phyloP scores from a whole-genome alignment of 2,888 invertebrate genomes.

The Cyclophora albipunctata region DNA sequence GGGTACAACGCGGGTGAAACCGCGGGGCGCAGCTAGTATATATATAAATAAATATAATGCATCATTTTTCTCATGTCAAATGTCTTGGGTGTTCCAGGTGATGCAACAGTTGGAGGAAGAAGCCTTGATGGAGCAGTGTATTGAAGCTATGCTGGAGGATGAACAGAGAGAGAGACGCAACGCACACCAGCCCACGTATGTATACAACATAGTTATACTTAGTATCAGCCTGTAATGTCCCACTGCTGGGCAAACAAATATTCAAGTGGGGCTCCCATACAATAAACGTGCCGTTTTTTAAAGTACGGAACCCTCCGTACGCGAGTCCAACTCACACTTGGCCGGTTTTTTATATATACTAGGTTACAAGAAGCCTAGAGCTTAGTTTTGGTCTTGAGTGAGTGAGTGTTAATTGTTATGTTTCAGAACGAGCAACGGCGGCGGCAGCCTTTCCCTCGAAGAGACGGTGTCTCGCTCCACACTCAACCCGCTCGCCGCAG shows the following conservation, averaged over 20 bases:
- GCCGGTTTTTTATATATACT: no score
- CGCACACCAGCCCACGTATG: slow-evolving; percentile 44
- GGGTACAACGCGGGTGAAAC: no score
- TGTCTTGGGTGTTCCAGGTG: slow-evolving; percentile 70
- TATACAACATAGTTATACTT: slow-evolving; percentile 3
- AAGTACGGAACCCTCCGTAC: no score
- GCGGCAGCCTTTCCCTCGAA: slow-evolving; percentile 37
- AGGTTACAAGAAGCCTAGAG: no score
- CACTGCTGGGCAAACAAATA: neutral
- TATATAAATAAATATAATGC: no score
- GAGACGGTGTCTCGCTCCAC: slow-evolving; percentile 79
- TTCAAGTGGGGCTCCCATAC: no score
- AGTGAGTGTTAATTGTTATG: no score
- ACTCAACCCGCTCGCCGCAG: slow-evolving; percentile 89
- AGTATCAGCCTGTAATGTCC: neutral
- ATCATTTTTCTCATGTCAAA: no score
- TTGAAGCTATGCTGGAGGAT: slow-evolving; percentile 88
- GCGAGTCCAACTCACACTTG: no score
- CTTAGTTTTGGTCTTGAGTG: no score
- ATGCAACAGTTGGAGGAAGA: slow-evolving; percentile 91
- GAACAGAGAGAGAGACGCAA: slow-evolving; percentile 73
- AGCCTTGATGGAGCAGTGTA: slow-evolving; percentile 90
- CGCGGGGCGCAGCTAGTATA: no score
- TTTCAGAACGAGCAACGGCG: slow-evolving; percentile 30
- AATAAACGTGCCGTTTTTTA: no score